Evolutionary conservation across 2,888 invertebrate genomes (phyloP), one percentile per base, ranked within the genome.

Genomic region (Drosophila recens): DNA sequence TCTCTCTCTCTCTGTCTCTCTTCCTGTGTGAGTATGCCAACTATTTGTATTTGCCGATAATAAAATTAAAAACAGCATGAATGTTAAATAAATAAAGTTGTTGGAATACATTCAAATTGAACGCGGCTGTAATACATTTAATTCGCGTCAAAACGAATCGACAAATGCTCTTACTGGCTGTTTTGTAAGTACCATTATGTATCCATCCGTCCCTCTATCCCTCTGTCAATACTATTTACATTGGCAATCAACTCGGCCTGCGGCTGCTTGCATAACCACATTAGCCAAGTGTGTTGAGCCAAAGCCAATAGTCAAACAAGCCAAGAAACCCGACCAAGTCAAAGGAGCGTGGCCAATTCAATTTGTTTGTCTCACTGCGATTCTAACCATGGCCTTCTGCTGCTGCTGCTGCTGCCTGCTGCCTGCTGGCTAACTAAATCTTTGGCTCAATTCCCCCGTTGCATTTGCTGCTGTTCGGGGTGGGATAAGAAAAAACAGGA

Each of bases 301-400:
- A 36, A 45, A 30, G 61, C 38, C 62, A 52, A 57, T 46, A 65
- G 58, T 72, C 75, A 80, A 72, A 72, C 77, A 75, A 78, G 70
- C 58, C 72, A 71, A 59, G 23, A 10, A 33, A 48, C 36, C 30
- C 53, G 30, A 23, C 36, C 36, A 45, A 68, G 48, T 65, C 72
- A 66, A 72, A 74, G 79, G 71, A 72, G 69, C 71, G 30, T 57
- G 58, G 75, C 80, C 84, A 87, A 87, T 84, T 84, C 87, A 84
- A 84, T 84, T 87, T 84, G 87, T 85, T 84, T 87, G 86, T 82
- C 82, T 75, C 78, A 75, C 78, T 85, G 56, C 43, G 34, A 75
- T 81, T 42, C 45, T 40, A 67, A 62, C 66, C 56, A 45, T 40
- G 38, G 23, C 53, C 38, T n/a, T 1, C 36, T 57, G 61, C 34